phyloP scores from a whole-genome alignment of 1,140 invertebrate species.

The Trachymyrmex septentrionalis region DNA sequence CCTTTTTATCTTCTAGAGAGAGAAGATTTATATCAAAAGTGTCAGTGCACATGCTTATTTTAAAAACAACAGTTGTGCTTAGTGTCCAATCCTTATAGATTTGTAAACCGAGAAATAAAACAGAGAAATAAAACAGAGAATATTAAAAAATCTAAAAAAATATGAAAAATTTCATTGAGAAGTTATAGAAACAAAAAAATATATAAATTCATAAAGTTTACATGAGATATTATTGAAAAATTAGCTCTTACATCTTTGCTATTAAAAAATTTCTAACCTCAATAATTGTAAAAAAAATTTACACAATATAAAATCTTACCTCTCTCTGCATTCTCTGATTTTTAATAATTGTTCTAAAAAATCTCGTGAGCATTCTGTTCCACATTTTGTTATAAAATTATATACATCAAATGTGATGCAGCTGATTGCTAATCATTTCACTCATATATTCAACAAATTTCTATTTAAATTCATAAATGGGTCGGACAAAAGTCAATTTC shows the following conservation, averaged over 20 bases:
- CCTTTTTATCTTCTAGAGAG: background rate
- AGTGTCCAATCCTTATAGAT: background rate
- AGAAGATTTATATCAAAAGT: background rate
- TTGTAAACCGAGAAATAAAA: background rate
- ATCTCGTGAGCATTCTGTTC: background rate
- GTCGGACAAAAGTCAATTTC: background rate
- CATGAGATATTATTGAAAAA: background rate
- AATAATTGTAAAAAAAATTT: background rate
- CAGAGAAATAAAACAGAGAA: background rate
- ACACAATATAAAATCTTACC: conserved; percentile 7
- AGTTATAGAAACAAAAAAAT: background rate
- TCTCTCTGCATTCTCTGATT: background rate
- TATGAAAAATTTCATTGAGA: conserved; percentile 1
- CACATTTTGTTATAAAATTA: conserved; percentile 8
- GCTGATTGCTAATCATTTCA: background rate
- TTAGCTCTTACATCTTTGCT: background rate
- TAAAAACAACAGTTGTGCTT: background rate
- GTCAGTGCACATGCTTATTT: background rate
- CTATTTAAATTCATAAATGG: background rate
- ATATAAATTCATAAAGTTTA: background rate
- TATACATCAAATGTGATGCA: background rate
- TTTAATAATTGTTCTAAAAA: conserved; percentile 6
- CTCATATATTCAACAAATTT: background rate
- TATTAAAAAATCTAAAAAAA: background rate
- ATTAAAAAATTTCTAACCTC: background rate